Base-by-base conservation (phyloP, 2,888 invertebrate genomes). In the Cryptops parisi region DNA sequence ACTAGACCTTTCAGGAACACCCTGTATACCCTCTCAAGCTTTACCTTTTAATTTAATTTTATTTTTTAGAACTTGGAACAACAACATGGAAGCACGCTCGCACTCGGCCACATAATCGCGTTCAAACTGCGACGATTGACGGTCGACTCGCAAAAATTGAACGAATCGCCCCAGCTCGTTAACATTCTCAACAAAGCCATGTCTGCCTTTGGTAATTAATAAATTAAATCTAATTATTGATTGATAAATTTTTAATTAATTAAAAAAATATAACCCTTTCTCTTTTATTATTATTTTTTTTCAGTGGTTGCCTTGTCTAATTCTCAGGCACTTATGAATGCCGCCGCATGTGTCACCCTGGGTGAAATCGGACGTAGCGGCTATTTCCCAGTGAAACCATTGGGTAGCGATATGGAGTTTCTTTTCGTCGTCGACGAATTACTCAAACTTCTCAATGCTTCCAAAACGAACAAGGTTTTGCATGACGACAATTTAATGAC, bases 11-110 rank as follows among this genome's bases (percentile, higher is more conserved):
- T n/a, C n/a, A n/a, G n/a, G n/a, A n/a, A n/a, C n/a, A n/a, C n/a
- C n/a, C n/a, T n/a, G n/a, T n/a, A n/a, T n/a, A n/a, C n/a, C n/a
- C n/a, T n/a, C n/a, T n/a, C n/a, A n/a, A n/a, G n/a, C n/a, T n/a
- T n/a, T 33, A 2, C 17, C 40, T 21, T 38, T 54, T 2, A 12
- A 52, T 50, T 21, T 46, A n/a, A 19, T 49, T 46, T 51, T 41
- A n/a, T 40, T 53, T 55, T 6, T 39, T 56, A 80, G 70, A 77
- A 72, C 54, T 66, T 85, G 54, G 85, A 86, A 66, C 70, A 76
- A 3, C 85, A 85, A 63, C 86, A 88, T 61, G 90, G 90, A 0
- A 80, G 82, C 55, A 65, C 87, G 53, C 65, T 83, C 47, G 81
- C 82, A 6, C 70, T 85, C 46, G 80, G 84, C 6, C 78, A 80